Base-by-base conservation (phyloP, 1,140 invertebrate genomes). In the Drosophila murphyi region DNA sequence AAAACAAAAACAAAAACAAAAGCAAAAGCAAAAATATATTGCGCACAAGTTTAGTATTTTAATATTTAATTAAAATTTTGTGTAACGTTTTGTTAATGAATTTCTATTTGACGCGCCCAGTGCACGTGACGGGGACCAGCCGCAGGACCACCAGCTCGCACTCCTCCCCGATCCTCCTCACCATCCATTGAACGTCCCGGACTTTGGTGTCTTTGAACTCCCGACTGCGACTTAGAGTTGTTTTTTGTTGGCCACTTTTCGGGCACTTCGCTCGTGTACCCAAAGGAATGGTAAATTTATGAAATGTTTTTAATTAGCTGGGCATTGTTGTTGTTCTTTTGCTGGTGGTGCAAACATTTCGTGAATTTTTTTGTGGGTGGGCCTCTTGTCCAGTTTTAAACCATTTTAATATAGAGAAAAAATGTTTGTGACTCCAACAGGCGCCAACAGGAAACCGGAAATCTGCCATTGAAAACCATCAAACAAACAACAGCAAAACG, bases 61-160 rank as follows among this genome's bases (percentile, higher is more conserved):
- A 89, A 88, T 88, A 88, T 88, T 88, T 88, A 88, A 88, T 88
- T 89, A 88, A 88, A 88, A 88, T 88, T 83, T 88, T 81, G 86
- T 85, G 85, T 88, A 89, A 89, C 85, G 86, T 88, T 88, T 88
- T 88, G 85, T 88, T 88, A 88, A 88, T 88, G 85, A 88, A 88
- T 88, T 88, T 80, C 85, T 89, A 88, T 89, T 88, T 89, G 85
- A 78, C 85, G 85, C 85, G 80, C 83, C 62, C 83, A 77, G 63
- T 72, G 85, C 83, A 87, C 82, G 82, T 87, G 82, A 80, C 83
- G 82, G 76, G 62, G 51, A 69, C 79, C 65, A 34, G 82, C 82
- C 82, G 60, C 82, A 87, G 82, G 78, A 71, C 62, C 32, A 48
- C 43, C 50, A 56, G 59, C 67, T 41, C 39, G 39, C 7, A 10